phyloP scores from a whole-genome alignment of 2,797 vertebrate species.

The Neosilurus hyrtlii region DNA sequence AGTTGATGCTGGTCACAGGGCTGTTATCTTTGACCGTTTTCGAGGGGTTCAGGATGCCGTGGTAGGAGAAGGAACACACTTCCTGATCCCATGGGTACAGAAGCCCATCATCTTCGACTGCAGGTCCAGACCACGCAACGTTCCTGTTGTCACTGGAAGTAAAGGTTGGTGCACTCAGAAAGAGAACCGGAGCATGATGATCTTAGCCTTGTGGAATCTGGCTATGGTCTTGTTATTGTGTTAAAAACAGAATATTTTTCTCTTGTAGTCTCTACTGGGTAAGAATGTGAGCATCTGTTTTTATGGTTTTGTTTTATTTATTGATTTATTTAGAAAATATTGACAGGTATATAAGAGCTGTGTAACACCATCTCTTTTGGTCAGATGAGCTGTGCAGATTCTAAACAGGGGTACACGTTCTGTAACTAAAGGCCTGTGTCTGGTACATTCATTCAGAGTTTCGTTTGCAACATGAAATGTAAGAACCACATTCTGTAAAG shows the following conservation, averaged over 20 bases:
- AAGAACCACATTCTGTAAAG: no score
- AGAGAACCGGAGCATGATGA: not conserved
- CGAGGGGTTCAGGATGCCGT: slow-evolving; percentile 86
- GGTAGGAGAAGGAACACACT: slow-evolving; percentile 91
- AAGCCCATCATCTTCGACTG: slow-evolving; percentile 95
- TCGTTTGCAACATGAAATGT: no score
- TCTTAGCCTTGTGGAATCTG: not conserved
- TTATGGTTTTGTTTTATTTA: not conserved
- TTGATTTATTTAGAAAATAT: no score
- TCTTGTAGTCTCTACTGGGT: not conserved
- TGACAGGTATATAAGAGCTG: no score
- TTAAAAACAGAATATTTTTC: not conserved
- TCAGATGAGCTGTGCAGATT: no score
- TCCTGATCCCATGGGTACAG: slow-evolving; percentile 96
- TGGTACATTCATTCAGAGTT: no score
- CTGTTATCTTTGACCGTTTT: slow-evolving; percentile 95
- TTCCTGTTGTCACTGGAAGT: slow-evolving; percentile 95
- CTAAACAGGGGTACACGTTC: no score
- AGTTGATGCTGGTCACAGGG: slow-evolving; percentile 95
- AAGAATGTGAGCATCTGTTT: not conserved
- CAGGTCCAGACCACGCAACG: slow-evolving; percentile 90
- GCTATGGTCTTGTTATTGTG: not conserved
- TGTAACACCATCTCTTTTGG: no score
- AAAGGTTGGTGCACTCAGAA: slow-evolving; percentile 78
- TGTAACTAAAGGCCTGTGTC: no score